Evolutionary conservation across 2,888 invertebrate species (phyloP), one percentile per base, ranked within the genome.

Genomic region (Sinohyriopsis cumingii): DNA sequence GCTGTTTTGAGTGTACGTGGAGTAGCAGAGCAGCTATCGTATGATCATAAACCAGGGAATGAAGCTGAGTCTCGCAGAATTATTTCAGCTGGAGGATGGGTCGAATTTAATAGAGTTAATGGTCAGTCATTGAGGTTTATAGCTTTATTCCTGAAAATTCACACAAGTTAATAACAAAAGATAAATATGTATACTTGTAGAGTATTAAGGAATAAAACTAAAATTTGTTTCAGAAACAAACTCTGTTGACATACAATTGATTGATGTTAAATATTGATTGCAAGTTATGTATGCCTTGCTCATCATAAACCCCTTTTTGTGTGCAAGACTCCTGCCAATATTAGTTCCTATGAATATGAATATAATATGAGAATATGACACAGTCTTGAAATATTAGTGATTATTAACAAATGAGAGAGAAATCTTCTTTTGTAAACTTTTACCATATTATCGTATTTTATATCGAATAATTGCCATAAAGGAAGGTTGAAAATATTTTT

Each of bases 101-200:
- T 99, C 2, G 97, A 98, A 90, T 94, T 95, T 83, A 98, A 98
- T 91, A 92, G 98, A 81, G 99, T 99, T n/a, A 99, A 99, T 91
- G 99, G 99, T 86, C 73, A 68, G 76, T 65, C n/a, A 33, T 55
- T 28, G 9, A 45, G 33, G 9, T 33, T 33, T 33, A 9, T 33
- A 33, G 45, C 15, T 45, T 45, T 15, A 15, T 24, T 22, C 24
- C 24, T 24, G 15, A 59, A 12, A 59, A 22, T 19, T 24, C 5
- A 59, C 15, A 45, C 3, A 15, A 12, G 45, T 45, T 45, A 45
- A 45, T 45, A 3, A 15, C 3, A 15, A 45, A 45, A 15, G 3
- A 45, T 15, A 15, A 45, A 45, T 12, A 45, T 45, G 15, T 45
- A 3, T 12, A 45, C 45, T 45, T 12, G 15, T 45, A 12, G 12